Conservation (phyloP, 2,797 vertebrate genomes). For the Pantherophis vulpinus region DNA sequence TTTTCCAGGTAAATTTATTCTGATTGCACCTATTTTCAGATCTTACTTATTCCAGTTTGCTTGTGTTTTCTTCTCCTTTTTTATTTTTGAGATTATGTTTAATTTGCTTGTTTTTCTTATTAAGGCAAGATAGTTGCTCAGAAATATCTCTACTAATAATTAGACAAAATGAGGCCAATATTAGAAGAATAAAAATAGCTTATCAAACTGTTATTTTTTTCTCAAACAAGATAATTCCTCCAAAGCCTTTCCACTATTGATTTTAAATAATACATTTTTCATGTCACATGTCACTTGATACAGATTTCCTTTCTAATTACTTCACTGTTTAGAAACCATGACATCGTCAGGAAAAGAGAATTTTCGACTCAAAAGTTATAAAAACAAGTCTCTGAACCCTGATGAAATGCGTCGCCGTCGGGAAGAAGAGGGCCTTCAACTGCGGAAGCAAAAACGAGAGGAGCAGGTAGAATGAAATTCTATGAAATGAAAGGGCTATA, state of each 20-base stretch:
- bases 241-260: background rate
- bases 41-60: background rate
- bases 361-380: conserved; percentile 96
- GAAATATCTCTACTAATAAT: background rate
- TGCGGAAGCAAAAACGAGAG: conserved; percentile 96
- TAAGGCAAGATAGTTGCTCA: background rate
- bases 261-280: background rate
- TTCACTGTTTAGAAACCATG: conserved; percentile 76
- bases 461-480: conserved; percentile 80
- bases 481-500: background rate
- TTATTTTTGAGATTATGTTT: background rate
- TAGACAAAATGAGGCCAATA: background rate
- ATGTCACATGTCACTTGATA: background rate
- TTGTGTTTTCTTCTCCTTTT: background rate
- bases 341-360: conserved; percentile 96
- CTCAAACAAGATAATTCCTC: background rate
- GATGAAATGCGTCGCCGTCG: conserved; percentile 96
- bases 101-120: background rate
- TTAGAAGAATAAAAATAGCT: background rate
- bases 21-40: background rate
- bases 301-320: background rate
- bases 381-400: conserved; percentile 97
- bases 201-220: background rate
- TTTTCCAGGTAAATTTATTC: background rate
- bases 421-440: conserved; percentile 95